Evolutionary conservation across 2,888 invertebrate genomes (phyloP), one percentile per base, ranked within the genome.

Genomic region (Ochlodes sylvanus): DNA sequence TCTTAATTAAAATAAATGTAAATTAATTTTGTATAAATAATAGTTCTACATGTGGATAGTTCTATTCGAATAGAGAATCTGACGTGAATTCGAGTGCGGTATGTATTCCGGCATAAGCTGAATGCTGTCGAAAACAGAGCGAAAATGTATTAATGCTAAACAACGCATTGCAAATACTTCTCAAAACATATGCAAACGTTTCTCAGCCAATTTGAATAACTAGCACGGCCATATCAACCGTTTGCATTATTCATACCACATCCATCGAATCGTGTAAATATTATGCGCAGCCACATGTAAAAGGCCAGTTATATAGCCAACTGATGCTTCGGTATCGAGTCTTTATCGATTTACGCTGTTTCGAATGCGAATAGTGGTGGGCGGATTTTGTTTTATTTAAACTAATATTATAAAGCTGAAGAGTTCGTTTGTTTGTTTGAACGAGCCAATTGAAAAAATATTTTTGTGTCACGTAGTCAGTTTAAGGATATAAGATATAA

Each of bases 261-360:
- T 57, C 57, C 38, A 50, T 65, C 57, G 21, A 50, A 65, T 65
- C 47, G 57, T 38, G 64, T 65, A 57, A 57, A 65, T 65, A 65
- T 50, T 65, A 57, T 65, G 57, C 64, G 56, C 17, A 5, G 34
- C 55, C 56, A 34, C 55, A 55, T 42, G 42, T 32, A 54, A 50
- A 50, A 50, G 50, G 50, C 50, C 50, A 50, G 50, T 50, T 50
- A 50, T 47, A 47, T 50, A 50, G 50, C 50, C 50, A 19, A 50
- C 50, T 19, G 50, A 50, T 17, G 50, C 19, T 50, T 50, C n/a
- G 12, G 19, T 50, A 50, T 50, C 50, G 17, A 47, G 44, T 3
- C 7, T 44, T 7, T 15, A 47, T 47, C 15, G 47, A 47, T 47
- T 47, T 17, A 47, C 17, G 47, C 17, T 19, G n/a, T 50, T 19